Evolutionary conservation across 2,797 vertebrate species (phyloP), one percentile per base, ranked within the genome.

Genomic region (Hyperoplus immaculatus): DNA sequence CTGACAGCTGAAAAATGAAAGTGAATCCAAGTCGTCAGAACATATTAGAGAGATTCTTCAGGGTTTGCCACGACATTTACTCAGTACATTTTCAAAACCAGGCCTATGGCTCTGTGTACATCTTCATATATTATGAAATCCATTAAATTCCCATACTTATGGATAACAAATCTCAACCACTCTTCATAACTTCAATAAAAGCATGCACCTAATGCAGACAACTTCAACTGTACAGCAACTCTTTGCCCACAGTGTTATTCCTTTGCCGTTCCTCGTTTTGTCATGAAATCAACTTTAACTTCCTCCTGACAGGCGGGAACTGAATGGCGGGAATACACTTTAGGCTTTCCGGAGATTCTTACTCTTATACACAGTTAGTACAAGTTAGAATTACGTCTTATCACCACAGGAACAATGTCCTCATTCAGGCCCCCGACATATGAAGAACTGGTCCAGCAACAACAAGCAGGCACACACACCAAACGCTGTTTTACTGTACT

Each of bases 321-420:
- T 78, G 63, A 84, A 81, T 68, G 56, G 39, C 66, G 85, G 78
- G 78, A 92, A 89, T 75, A 88, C 84, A 80, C 66, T 69, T 29
- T 50, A 72, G 21, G 70, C 84, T 72, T 87, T 84, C 78, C 18
- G 45, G 51, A 72, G 64, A 90, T 84, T 88, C 76, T 84, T 75
- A 62, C 78, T 50, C 72, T 53, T 15, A 11, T 67, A 75, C 18
- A 87, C 80, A 85, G 81, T 74, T 39, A 29, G 21, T 29, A 29
- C 29, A 55, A 70, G 69, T 57, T 72, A 68, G 66, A 89, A 87
- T 89, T 87, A 75, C 80, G 87, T 29, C 81, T 91, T 90, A 92
- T 93, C 90, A 84, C 70, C 16, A 54, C 69, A 72, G 75, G 79
- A 92, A 92, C 92, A 92, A 89, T 90, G 85, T 66, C 50, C 78